Percentiles rank a stretch among this genome's conserved stretches.
Conservation (phyloP, 2,888 invertebrate species). For the Chymomyza caudatula region DNA sequence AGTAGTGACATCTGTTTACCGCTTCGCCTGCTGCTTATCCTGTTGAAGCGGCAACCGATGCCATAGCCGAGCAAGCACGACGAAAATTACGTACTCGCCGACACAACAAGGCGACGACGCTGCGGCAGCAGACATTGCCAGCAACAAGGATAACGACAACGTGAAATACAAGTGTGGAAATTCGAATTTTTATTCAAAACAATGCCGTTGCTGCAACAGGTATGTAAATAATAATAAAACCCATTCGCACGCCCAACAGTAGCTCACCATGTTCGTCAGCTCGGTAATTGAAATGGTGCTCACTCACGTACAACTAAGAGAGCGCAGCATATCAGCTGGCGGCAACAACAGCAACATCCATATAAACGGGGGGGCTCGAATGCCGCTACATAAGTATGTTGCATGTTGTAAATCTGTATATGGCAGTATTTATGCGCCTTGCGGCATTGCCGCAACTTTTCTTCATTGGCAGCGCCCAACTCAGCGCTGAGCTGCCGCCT, state of each 20-base stretch:
- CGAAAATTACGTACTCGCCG: not conserved
- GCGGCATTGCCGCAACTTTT: not conserved
- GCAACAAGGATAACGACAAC: conserved; percentile 40
- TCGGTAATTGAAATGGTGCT: conserved; percentile 37
- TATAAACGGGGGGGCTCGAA: conserved; percentile 31
- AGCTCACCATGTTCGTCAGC: conserved; percentile 65
- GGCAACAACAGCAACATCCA: too few species aligned
- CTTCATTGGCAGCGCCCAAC: not conserved
- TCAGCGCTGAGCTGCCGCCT: not conserved
- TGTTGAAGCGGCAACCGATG: conserved; percentile 43
- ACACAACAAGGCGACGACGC: not conserved
- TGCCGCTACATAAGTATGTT: not conserved
- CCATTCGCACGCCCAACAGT: conserved; percentile 62
- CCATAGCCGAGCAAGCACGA: conserved; percentile 24
- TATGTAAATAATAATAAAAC: conserved; percentile 76
- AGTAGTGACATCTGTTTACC: too few species aligned
- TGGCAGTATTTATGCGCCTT: not conserved
- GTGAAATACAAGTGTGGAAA: conserved; percentile 74
- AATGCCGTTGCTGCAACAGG: conserved; percentile 78
- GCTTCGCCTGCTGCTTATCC: conserved; percentile 46
- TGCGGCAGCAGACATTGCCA: not conserved
- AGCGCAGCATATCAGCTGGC: conserved; percentile 28
- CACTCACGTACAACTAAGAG: not conserved
- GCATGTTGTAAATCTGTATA: not conserved
- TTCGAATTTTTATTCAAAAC: conserved; percentile 78